Evolutionary conservation across 1,140 invertebrate species (phyloP), one percentile per base, ranked within the genome.

Genomic region (Drosophila baimaii): DNA sequence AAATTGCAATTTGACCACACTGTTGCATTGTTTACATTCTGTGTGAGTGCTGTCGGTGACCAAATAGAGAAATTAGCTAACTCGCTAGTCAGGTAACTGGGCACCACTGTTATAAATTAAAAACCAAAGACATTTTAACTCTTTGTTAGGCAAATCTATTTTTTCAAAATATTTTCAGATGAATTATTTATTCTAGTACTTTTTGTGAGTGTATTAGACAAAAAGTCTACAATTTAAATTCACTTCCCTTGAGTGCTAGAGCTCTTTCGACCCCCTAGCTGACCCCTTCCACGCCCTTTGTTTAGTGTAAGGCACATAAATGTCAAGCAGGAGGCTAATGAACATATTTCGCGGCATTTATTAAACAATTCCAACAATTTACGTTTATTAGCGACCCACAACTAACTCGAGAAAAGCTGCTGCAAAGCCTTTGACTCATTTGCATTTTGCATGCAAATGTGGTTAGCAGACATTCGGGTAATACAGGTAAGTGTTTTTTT

Each of bases 331-430:
- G 39, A 62, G 25, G 56, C 64, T 69, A 51, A 58, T 72, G 25
- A 47, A 73, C 61, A 73, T 83, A 72, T 73, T 88, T 88, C 21
- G 68, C 66, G 79, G 79, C 74, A 77, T 86, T 86, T 88, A 88
- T 76, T 77, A 75, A 88, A 79, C 79, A 75, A 79, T 85, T 85
- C 41, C 41, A 73, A 49, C 81, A 80, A 81, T 79, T 85, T 81
- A 76, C 46, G 79, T 79, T 82, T 81, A 85, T 85, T 85, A 85
- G 75, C 75, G 47, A 21, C 62, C 46, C 62, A 77, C 66, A 81
- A 72, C 56, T 57, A 81, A 76, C 70, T 63, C 65, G 29, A 55
- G 17, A 44, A 47, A 35, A 37, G 25, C 21, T 46, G 23, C 23
- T 33, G 23, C 23, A 29, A 49, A 54, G 39, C 55, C 44, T 61